Conservation (phyloP, 2,113 vertebrate species). For the Fulmarus glacialis region DNA sequence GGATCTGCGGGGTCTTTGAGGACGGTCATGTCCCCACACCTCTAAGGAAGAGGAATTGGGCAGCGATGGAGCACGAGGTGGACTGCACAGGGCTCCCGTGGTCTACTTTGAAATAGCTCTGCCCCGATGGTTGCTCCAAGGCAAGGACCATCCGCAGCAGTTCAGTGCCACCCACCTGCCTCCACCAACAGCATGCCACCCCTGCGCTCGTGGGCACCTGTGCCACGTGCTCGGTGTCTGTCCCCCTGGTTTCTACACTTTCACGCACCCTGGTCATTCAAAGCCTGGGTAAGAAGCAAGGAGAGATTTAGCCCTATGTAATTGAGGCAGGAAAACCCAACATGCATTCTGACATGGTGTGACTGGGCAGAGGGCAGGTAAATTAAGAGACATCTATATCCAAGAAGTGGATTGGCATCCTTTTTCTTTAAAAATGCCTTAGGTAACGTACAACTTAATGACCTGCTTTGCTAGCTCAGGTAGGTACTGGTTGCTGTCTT, state of each 20-base stretch:
- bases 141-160: neutral
- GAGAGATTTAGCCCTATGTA: neutral
- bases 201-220: rapidly evolving
- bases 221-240: rapidly evolving
- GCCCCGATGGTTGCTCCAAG: neutral
- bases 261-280: neutral
- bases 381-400: neutral
- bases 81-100: neutral
- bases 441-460: neutral
- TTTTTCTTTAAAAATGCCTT: neutral
- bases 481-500: rapidly evolving
- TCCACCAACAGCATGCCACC: neutral
- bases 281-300: neutral
- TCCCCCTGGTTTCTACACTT: neutral
- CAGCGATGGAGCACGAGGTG: rapidly evolving
- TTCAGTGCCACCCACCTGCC: neutral
- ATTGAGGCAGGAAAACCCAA: neutral
- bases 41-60: neutral
- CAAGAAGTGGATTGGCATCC: neutral
- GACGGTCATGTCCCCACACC: neutral
- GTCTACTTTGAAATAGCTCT: neutral
- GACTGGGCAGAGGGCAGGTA: neutral
- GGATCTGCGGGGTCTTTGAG: neutral
- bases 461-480: neutral
- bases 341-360: neutral